Conservation (phyloP, 2,113 vertebrate genomes). For the Chaenocephalus aceratus region DNA sequence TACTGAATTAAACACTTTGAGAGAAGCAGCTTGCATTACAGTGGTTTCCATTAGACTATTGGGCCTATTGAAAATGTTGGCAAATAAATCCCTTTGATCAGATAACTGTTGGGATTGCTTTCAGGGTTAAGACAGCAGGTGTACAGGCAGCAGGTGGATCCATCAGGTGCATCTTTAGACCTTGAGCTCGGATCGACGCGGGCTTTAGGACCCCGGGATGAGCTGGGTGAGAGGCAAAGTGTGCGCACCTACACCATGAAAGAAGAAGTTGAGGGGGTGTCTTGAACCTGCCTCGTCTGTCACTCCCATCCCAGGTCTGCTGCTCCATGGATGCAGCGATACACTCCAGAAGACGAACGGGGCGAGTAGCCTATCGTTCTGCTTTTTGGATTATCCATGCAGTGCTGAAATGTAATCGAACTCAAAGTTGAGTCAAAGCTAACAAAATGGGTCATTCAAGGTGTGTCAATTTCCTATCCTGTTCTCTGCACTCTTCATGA, state of each 20-base stretch:
- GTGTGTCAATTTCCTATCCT: constrained; percentile 13
- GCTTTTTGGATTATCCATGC: not conserved
- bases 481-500: constrained; percentile 61
- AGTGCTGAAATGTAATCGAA: constrained; percentile 12
- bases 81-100: not conserved
- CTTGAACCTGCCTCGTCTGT: constrained; percentile 30
- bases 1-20: not conserved
- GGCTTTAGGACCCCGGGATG: constrained; percentile 71
- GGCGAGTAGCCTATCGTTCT: not conserved
- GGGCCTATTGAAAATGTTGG: not conserved
- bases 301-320: constrained; percentile 17
- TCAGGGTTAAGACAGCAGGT: not conserved
- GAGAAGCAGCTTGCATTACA: not conserved
- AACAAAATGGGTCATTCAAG: constrained; percentile 14
- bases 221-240: constrained; percentile 25
- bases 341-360: not conserved
- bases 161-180: constrained; percentile 1
- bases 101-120: too few relatives aligned
- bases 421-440: constrained; percentile 8
- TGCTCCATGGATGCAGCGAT: constrained; percentile 29
- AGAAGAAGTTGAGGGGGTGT: constrained; percentile 32
- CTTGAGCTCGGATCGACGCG: not conserved
- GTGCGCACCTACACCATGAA: constrained; percentile 37
- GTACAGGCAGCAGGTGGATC: constrained; percentile 34
- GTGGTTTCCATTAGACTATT: not conserved